Conservation (phyloP, 37 sponge, comb jelly and placozoan species). For the Halisarca cf. caerulea region DNA sequence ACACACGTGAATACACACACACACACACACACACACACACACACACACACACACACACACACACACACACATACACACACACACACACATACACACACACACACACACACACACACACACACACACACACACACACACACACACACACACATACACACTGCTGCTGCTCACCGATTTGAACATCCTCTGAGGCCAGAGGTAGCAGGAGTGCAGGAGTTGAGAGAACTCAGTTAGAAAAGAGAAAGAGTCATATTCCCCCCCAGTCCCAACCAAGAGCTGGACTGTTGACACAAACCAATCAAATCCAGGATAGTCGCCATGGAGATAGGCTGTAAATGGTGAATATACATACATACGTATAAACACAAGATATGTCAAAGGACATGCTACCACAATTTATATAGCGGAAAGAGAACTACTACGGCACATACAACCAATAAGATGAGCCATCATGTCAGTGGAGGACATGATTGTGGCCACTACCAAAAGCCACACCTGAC, state of each 20-base stretch:
- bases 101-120: not conserved
- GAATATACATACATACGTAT: too few relatives aligned
- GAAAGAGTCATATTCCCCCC: not conserved
- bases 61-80: conserved; percentile 18
- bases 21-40: not conserved
- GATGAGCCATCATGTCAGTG: too few relatives aligned
- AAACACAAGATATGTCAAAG: too few relatives aligned
- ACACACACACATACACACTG: not conserved
- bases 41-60: conserved; percentile 13
- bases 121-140: conserved; percentile 7
- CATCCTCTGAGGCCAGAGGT: conserved; percentile 68
- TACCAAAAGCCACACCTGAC: too few relatives aligned
- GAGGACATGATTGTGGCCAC: too few relatives aligned
- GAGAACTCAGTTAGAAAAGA: conserved; percentile 44
- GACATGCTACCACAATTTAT: too few relatives aligned
- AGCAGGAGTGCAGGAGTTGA: conserved; percentile 56
- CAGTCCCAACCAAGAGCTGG: conserved; percentile 55
- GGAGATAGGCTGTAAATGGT: conserved; percentile 40
- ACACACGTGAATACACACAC: not conserved
- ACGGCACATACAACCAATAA: too few relatives aligned
- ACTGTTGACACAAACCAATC: conserved; percentile 77
- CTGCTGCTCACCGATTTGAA: conserved; percentile 58
- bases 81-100: conserved; percentile 22
- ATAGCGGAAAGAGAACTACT: too few relatives aligned
- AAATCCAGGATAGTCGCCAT: conserved; percentile 54